Percentiles rank a stretch among this genome's conserved stretches.
These are phyloP conservation scores for Dicentrarchus labrax DNA, from an alignment of 2,113 vertebrate species.

Conservation along the genomic window DNA sequence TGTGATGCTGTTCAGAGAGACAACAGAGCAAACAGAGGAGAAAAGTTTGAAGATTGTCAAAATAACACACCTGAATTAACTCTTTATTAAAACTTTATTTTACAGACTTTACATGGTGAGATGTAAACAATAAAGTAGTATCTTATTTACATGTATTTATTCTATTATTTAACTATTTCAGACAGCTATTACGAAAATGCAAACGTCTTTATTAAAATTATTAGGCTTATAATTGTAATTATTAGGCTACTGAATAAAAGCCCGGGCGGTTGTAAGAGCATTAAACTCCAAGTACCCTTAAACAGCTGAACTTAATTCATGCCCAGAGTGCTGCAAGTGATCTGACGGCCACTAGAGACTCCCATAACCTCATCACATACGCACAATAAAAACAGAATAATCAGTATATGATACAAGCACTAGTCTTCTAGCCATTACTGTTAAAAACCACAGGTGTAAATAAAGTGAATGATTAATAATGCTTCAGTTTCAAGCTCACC, in stretches of 20 bases:
- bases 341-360: constrained; percentile 40
- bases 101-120: neutral
- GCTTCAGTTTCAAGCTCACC: no score
- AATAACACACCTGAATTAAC: neutral
- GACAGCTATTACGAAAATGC: neutral
- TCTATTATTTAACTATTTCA: neutral
- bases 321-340: neutral
- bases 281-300: neutral
- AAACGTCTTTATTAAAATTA: neutral
- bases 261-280: neutral
- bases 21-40: neutral
- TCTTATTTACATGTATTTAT: neutral
- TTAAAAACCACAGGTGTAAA: neutral
- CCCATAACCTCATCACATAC: neutral
- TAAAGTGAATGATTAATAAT: no score
- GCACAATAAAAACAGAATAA: neutral
- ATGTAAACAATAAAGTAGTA: neutral
- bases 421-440: neutral
- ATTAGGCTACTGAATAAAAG: neutral
- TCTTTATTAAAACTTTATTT: neutral
- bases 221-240: neutral
- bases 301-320: neutral
- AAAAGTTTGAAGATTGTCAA: neutral
- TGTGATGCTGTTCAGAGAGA: neutral
- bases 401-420: neutral